Evolutionary conservation across 2,797 vertebrate genomes (phyloP), one percentile per base, ranked within the genome.

Genomic region (Catharus ustulatus): DNA sequence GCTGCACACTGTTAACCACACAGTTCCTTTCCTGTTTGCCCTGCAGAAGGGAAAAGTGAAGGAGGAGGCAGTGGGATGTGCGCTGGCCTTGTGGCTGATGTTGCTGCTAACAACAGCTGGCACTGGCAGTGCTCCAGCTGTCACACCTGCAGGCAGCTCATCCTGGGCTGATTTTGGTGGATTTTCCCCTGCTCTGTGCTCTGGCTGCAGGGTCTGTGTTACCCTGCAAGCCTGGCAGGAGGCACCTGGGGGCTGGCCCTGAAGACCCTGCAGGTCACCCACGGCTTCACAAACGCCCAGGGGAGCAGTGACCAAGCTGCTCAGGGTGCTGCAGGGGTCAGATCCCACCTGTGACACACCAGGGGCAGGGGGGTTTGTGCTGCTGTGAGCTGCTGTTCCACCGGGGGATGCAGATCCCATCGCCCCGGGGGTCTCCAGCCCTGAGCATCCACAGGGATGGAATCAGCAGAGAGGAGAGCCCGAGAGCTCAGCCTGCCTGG

Each of bases 381-480:
- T 34, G 34, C 36, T 21, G 6, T 8, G 13, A 69, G 43, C 17
- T 64, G 43, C 14, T 59, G 2, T 16, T 74, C n/a, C 8, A 7
- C 11, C 29, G 36, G 13, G 16, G 30, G n/a, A 43, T 57, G 59
- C 45, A 57, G 34, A 52, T 10, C 32, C 58, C 49, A 18, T 1
- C 27, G 57, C 11, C 66, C 24, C 20, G 2, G 5, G 11, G 12
- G 10, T 20, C 0, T 0, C 62, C n/a, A 49, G 29, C 15, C 24
- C 2, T 15, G 20, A 62, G 11, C 2, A 1, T 19, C 26, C 55
- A 32, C 26, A 42, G 30, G 24, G 46, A 40, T 1, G 3, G 6
- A 21, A 21, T 6, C 13, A 11, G 40, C 43, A 66, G 19, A 5
- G 5, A 40, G 11, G 11, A 49, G 49, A 64, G 23, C 13, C 40